Base-by-base conservation (phyloP, 2,113 vertebrate genomes). In the Perognathus longimembris region DNA sequence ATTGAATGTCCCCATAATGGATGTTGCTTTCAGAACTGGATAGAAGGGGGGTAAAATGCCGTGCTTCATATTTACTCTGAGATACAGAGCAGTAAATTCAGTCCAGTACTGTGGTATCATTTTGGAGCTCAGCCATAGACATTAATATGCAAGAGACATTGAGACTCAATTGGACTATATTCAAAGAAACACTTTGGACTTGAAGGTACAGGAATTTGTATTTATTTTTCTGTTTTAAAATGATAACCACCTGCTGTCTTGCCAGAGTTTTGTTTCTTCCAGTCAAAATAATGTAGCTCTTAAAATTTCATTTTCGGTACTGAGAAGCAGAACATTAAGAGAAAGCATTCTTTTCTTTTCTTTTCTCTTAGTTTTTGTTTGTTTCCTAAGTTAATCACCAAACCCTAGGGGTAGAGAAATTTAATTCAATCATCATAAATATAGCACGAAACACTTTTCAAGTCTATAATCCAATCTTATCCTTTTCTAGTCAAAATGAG, bases 161-260 rank as follows among this genome's bases (percentile, higher is more conserved):
- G 87, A 38, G 75, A 92, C 61, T 84, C 79, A 84, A 18, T 75
- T 92, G 73, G 42, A 79, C 30, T 67, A 54, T 93, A 90, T 85
- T 97, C 81, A 91, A 74, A 92, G 64, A 45, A 91, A 82, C 4
- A 40, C 54, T 91, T 94, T 91, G 90, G 95, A 89, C 73, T 90
- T 69, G 30, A 87, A 96, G 80, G 80, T 89, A 32, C 42, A 61
- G 26, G 76, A 89, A 93, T 94, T 85, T 88, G 26, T 93, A 59
- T 89, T 95, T 95, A 93, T 92, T 94, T 95, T 89, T 88, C 59
- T 89, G 50, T 95, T 93, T 89, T 54, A 87, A 92, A 94, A 88
- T 18, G 34, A 81, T 96, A 93, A 88, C 89, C 59, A 85, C 89
- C 87, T 88, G 50, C 89, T 92, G 94, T 54, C 34, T 91, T 95